Percentiles rank a stretch among this genome's conserved stretches.
Conservation (phyloP, 2,797 vertebrate species). For the Gallinago stenura region DNA sequence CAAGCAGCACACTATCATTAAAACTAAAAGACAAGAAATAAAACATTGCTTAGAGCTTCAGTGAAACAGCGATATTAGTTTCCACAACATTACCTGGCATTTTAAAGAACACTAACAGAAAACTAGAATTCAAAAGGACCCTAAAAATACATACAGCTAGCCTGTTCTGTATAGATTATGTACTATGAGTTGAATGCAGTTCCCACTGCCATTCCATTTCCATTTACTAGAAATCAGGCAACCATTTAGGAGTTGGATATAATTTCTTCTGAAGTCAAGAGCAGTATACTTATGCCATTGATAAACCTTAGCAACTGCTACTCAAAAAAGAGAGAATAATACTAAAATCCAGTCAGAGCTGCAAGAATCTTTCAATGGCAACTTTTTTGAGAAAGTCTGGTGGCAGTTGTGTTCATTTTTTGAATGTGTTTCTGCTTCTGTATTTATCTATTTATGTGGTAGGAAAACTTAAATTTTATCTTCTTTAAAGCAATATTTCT, state of each 20-base stretch:
- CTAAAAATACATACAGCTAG: neutral
- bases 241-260: neutral
- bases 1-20: neutral
- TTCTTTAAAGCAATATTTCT: neutral
- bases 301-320: neutral
- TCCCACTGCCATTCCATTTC: neutral
- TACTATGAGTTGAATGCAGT: neutral
- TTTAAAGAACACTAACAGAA: conserved; percentile 4
- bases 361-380: neutral
- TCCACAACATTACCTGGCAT: conserved; percentile 45
- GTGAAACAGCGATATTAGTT: conserved; percentile 39
- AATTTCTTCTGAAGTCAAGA: neutral
- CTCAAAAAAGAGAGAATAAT: neutral
- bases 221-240: neutral
- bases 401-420: neutral
- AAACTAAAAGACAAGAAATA: conserved; percentile 2
- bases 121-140: conserved; percentile 7
- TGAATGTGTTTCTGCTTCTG: neutral
- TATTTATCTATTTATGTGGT: neutral
- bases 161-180: neutral
- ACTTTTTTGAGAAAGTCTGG: neutral
- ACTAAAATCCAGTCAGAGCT: neutral
- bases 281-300: neutral
- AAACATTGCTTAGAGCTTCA: conserved; percentile 36
- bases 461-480: neutral